phyloP scores from a whole-genome alignment of 2,113 vertebrate genomes.

The Physeter macrocephalus region DNA sequence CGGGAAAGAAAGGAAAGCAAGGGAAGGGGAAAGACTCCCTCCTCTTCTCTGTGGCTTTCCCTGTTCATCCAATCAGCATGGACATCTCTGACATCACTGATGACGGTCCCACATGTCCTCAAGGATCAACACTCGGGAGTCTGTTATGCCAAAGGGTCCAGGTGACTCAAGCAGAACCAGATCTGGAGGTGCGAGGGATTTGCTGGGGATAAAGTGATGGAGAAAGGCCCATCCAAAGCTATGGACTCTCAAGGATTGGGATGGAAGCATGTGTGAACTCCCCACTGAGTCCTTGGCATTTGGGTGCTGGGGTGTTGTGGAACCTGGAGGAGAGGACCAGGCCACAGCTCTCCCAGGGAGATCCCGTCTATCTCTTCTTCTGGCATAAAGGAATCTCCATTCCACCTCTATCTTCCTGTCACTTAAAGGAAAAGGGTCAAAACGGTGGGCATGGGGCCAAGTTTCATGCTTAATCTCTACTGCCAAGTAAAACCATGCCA shows the following conservation, averaged over 20 bases:
- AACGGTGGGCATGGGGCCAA: background rate
- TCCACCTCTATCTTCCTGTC: background rate
- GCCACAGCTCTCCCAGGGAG: background rate
- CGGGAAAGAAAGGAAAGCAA: background rate
- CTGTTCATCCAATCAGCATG: background rate
- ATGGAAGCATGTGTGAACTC: background rate
- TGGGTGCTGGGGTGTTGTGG: background rate
- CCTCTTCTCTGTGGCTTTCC: background rate
- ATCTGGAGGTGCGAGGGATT: background rate
- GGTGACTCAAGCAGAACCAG: background rate
- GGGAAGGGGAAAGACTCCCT: background rate
- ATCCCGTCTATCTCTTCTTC: background rate
- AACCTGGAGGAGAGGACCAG: background rate
- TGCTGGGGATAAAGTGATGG: background rate
- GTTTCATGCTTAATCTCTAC: background rate
- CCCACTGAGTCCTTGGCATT: background rate
- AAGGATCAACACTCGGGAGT: background rate
- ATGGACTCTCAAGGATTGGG: background rate
- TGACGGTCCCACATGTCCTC: background rate
- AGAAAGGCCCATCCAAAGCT: background rate
- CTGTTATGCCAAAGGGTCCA: background rate
- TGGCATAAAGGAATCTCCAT: background rate
- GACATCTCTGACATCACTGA: background rate
- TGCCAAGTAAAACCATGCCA: background rate
- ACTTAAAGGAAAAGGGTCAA: background rate